A percentile compares a stretch with the other conserved stretches of the same genome.
phyloP scores from a whole-genome alignment of 64 coral and sea anemone species.

The Porites lutea region DNA sequence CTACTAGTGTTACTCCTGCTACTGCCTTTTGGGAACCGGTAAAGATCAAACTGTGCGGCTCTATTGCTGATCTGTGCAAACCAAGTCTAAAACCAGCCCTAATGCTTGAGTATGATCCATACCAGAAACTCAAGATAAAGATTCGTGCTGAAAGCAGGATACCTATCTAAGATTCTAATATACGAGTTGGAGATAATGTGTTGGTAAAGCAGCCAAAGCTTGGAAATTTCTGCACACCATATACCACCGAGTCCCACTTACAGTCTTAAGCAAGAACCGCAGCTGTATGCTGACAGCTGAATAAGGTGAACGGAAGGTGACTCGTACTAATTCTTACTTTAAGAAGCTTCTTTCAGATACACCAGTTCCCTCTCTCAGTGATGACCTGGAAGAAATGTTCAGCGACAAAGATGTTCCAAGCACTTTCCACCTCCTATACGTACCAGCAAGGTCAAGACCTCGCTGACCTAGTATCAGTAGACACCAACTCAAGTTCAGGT shows the following conservation, averaged over 20 bases:
- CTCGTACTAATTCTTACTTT: conserved; percentile 49
- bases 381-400: not conserved
- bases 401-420: not conserved
- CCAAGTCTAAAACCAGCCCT: conserved; percentile 18
- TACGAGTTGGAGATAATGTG: conserved; percentile 53
- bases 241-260: conserved; percentile 25
- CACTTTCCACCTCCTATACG: not conserved
- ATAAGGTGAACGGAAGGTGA: conserved; percentile 1
- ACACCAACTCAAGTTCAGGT: not conserved
- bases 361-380: conserved; percentile 17
- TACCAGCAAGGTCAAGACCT: not conserved
- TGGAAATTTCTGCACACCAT: conserved; percentile 54
- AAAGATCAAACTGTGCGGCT: conserved; percentile 36
- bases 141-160: conserved; percentile 29
- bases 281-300: conserved; percentile 57
- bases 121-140: conserved; percentile 49
- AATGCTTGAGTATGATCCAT: not conserved
- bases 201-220: conserved; percentile 63
- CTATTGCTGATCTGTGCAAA: not conserved
- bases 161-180: conserved; percentile 26
- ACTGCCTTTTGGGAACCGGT: conserved; percentile 51
- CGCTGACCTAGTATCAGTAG: not conserved
- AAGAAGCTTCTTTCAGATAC: conserved; percentile 46
- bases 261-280: conserved; percentile 38
- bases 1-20: conserved; percentile 55